Evolutionary conservation across 2,888 invertebrate genomes (phyloP).

Genomic region (Mesorhabditis spiculigera): DNA sequence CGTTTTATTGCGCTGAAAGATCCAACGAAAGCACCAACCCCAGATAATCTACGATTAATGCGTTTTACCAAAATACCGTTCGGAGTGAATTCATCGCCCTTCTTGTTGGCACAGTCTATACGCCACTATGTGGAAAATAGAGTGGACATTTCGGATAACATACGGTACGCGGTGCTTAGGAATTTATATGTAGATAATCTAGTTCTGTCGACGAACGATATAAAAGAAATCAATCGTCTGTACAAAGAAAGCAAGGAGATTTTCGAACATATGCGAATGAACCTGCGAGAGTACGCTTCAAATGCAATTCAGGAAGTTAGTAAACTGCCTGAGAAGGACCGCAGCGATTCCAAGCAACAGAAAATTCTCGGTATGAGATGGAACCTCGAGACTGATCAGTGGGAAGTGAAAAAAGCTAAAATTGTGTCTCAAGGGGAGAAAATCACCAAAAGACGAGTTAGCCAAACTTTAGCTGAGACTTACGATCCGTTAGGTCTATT

Average conservation of each 20-base stretch:
- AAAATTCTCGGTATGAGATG: conserved; percentile 13
- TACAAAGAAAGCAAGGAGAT: conserved; percentile 18
- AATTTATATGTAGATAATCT: conserved; percentile 34
- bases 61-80: conserved; percentile 19
- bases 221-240: conserved; percentile 14
- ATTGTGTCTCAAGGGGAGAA: neutral
- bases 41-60: conserved; percentile 13
- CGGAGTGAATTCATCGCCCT: conserved; percentile 15
- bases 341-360: neutral
- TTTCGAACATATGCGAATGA: conserved; percentile 15
- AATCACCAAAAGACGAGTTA: conserved; percentile 21
- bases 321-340: conserved; percentile 7
- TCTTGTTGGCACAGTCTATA: conserved; percentile 15
- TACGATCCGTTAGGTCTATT: conserved; percentile 37
- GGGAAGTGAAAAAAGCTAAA: neutral
- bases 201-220: conserved; percentile 9
- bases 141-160: conserved; percentile 8
- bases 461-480: conserved; percentile 25
- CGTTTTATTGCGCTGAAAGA: conserved; percentile 19
- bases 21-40: neutral
- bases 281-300: conserved; percentile 15
- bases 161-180: conserved; percentile 12
- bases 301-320: conserved; percentile 6
- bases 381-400: conserved; percentile 5
- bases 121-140: neutral